Evolutionary conservation across 2,113 vertebrate species (phyloP).

Genomic region (Dicentrarchus labrax): DNA sequence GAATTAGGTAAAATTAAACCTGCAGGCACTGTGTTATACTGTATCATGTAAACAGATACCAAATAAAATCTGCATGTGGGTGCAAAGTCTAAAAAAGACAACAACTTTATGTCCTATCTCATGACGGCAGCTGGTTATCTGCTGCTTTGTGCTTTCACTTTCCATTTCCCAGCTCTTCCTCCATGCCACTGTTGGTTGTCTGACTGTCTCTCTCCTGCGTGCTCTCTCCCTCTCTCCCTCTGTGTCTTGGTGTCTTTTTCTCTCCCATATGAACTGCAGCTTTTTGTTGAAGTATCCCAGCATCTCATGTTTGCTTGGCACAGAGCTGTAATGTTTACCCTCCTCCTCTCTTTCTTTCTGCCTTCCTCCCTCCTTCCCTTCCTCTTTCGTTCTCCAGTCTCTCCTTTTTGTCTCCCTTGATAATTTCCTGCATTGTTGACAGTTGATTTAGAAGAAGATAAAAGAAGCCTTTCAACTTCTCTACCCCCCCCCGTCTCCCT

Average conservation of each 20-base stretch:
- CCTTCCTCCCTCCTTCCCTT: slow-evolving; percentile 23
- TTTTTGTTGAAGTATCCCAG: slow-evolving; percentile 83
- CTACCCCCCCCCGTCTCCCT: slow-evolving; percentile 14
- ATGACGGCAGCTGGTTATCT: slow-evolving; percentile 32
- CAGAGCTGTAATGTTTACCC: slow-evolving; percentile 82
- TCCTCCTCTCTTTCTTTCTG: slow-evolving; percentile 50
- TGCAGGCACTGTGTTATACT: background rate
- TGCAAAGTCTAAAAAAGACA: background rate
- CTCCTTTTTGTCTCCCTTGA: slow-evolving; percentile 59
- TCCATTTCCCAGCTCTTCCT: slow-evolving; percentile 50
- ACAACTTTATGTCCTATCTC: background rate
- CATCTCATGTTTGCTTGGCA: slow-evolving; percentile 83
- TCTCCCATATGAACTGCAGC: slow-evolving; percentile 53
- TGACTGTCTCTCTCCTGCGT: background rate
- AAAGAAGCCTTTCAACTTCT: slow-evolving; percentile 74
- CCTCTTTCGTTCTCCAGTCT: slow-evolving; percentile 22
- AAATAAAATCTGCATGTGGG: background rate
- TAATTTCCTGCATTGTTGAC: slow-evolving; percentile 81
- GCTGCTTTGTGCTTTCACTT: slow-evolving; percentile 64
- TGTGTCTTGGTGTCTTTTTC: background rate
- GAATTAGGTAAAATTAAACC: background rate
- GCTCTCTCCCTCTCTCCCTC: background rate
- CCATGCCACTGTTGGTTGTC: background rate
- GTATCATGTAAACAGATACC: background rate
- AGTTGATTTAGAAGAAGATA: slow-evolving; percentile 75